phyloP scores from a whole-genome alignment of 35 echinoderm and acorn worm genomes.

The Diadema setosum region DNA sequence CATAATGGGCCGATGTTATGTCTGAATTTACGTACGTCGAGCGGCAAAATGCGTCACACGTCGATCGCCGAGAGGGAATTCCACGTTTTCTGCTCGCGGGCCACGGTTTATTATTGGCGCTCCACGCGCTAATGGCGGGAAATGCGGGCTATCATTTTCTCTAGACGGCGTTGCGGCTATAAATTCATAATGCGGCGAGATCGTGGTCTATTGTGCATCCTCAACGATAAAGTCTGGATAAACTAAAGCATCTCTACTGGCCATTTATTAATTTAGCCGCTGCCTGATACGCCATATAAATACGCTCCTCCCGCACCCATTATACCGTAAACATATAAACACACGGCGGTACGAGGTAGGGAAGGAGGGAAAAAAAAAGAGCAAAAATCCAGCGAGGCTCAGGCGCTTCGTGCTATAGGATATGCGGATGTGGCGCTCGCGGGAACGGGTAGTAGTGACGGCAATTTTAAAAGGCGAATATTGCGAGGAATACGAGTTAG shows the following conservation, averaged over 20 bases:
- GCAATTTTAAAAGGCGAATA: constrained; percentile 5
- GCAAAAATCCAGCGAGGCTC: no score
- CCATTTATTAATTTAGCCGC: constrained; percentile 28
- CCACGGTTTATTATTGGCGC: not conserved
- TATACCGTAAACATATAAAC: not conserved
- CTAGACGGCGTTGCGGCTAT: constrained; percentile 1
- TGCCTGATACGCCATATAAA: not conserved
- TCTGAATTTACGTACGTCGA: no score
- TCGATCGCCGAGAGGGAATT: no score
- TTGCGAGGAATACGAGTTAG: not conserved
- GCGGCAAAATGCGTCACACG: no score
- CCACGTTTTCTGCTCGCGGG: no score
- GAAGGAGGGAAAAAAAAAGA: no score
- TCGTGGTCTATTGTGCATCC: constrained; percentile 23
- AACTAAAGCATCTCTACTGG: constrained; percentile 15
- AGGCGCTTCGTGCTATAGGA: no score
- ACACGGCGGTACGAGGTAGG: no score
- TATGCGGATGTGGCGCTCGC: no score
- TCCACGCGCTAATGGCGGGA: not conserved
- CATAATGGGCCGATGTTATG: no score
- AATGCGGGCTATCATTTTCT: not conserved
- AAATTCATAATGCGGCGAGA: constrained; percentile 25
- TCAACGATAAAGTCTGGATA: constrained; percentile 3
- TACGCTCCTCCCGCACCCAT: not conserved
- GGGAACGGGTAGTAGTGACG: not conserved